Conservation (phyloP, 2,113 vertebrate genomes). For the Gymnarchus niloticus region DNA sequence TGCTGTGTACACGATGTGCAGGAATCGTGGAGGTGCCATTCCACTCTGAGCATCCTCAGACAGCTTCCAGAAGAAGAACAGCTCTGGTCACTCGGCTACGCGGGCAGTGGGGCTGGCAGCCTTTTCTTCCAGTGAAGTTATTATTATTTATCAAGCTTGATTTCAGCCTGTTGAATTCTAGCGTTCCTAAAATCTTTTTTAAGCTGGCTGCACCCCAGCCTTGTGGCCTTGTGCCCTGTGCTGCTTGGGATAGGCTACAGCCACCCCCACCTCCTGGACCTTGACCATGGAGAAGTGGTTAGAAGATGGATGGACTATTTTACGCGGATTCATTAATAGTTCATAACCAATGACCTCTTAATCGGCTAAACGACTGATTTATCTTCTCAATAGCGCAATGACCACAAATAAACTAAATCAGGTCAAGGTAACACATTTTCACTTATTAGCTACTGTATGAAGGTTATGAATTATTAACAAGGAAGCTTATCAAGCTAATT, state of each 20-base stretch:
- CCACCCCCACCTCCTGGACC: not conserved
- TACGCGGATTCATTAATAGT: not conserved
- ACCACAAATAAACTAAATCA: not conserved
- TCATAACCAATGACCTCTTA: not conserved
- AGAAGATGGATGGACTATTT: not conserved
- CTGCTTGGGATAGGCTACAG: not conserved
- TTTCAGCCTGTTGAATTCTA: not conserved
- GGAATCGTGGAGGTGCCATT: not conserved
- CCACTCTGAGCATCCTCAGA: not conserved
- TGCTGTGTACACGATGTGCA: not conserved
- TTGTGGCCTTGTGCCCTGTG: not conserved
- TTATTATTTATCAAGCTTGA: not conserved
- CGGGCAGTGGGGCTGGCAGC: not conserved
- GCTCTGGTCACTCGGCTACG: not conserved
- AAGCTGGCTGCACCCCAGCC: not conserved
- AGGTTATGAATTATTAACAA: not conserved
- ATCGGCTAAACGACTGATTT: slow-evolving; percentile 2
- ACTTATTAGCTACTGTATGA: not conserved
- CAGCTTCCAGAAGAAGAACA: not conserved
- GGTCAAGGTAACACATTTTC: not conserved
- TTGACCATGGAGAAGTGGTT: not conserved
- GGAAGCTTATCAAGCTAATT: not conserved
- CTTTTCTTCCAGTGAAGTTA: too few species aligned
- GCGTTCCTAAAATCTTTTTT: not conserved
- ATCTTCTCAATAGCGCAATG: not conserved